Conservation (phyloP, 2,113 vertebrate genomes). For the Bujurquina vittata region DNA sequence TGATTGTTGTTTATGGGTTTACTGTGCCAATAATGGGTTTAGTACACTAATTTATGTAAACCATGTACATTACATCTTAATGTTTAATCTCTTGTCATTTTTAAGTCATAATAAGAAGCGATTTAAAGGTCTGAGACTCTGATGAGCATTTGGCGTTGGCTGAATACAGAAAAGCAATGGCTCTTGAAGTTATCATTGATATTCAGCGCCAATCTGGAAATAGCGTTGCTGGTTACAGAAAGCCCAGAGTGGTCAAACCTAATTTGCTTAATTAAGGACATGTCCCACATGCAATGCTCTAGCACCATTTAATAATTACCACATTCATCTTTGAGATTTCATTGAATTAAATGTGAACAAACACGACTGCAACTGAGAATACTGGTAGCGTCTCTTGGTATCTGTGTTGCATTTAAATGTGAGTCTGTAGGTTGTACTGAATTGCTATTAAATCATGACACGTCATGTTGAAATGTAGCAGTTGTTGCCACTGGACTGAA, state of each 20-base stretch:
- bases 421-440: not conserved
- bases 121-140: not conserved
- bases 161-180: not conserved
- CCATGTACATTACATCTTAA: conserved; percentile 2
- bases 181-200: not conserved
- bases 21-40: not conserved
- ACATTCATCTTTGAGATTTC: not conserved
- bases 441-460: no score
- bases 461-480: no score
- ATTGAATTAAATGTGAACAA: conserved; percentile 13
- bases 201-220: not conserved
- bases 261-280: conserved; percentile 6
- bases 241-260: not conserved
- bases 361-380: not conserved
- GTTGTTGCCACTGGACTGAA: no score
- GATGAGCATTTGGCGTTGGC: not conserved
- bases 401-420: not conserved
- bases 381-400: not conserved
- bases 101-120: not conserved
- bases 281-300: not conserved
- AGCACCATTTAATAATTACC: conserved; percentile 6
- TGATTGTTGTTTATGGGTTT: not conserved
- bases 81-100: not conserved
- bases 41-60: not conserved
- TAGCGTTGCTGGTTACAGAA: not conserved